Evolutionary conservation across 2,113 vertebrate species (phyloP).

Genomic region (Calidris pugnax): DNA sequence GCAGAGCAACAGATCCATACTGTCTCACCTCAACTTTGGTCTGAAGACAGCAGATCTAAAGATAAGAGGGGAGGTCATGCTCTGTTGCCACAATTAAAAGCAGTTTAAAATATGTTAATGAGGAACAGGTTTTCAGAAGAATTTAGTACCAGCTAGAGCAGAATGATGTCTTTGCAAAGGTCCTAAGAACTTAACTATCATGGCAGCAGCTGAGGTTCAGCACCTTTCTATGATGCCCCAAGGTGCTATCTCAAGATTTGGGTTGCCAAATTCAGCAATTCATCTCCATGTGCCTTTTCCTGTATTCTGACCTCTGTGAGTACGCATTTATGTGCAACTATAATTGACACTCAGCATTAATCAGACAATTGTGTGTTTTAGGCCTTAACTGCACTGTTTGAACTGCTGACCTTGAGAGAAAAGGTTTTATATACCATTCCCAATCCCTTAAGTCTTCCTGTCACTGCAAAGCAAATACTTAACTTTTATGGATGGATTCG

Average conservation of each 20-base stretch:
- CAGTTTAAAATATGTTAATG: neutral
- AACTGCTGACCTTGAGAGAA: conserved; percentile 43
- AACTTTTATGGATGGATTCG: conserved; percentile 43
- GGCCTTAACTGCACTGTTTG: conserved; percentile 8
- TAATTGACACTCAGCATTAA: neutral
- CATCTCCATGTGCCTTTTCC: neutral
- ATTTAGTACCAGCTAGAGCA: neutral
- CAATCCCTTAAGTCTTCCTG: conserved; percentile 39
- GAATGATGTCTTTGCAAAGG: neutral
- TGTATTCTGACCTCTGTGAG: neutral
- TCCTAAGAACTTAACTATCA: neutral
- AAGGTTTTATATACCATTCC: conserved; percentile 40
- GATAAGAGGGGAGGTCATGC: conserved; percentile 3
- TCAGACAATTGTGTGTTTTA: neutral
- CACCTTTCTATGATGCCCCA: neutral
- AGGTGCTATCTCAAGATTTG: neutral
- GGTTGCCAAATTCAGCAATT: neutral
- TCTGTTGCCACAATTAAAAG: neutral
- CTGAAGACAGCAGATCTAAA: neutral
- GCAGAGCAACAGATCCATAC: neutral
- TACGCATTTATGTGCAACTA: neutral
- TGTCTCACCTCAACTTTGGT: neutral
- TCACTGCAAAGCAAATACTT: conserved; percentile 51
- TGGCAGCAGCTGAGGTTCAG: neutral
- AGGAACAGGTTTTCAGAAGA: conserved; percentile 29